These are phyloP conservation scores for Baronia brevicornis DNA, from an alignment of 2,888 invertebrate species.

Conservation along the genomic window DNA sequence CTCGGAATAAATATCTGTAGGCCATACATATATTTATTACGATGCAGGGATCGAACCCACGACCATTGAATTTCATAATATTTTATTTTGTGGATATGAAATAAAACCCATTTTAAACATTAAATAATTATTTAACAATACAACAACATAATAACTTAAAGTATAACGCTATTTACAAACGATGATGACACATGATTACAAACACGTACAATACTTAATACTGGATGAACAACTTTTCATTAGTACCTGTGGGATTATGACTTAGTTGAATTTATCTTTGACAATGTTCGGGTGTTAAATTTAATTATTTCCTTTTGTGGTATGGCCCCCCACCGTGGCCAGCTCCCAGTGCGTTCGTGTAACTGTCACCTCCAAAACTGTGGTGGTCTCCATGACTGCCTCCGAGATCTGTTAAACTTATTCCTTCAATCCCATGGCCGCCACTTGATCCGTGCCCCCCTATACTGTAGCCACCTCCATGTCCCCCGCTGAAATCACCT, in stretches of 20 bases:
- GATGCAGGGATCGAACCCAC: too few species aligned
- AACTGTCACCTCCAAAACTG: conserved; percentile 49
- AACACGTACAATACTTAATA: conserved; percentile 32
- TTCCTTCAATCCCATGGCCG: conserved; percentile 17
- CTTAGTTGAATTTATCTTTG: conserved; percentile 46
- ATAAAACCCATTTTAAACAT: conserved; percentile 19
- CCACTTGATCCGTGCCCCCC: conserved; percentile 23
- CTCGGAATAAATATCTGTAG: too few species aligned
- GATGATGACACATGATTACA: conserved; percentile 37
- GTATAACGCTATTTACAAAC: conserved; percentile 49
- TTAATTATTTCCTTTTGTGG: conserved; percentile 42
- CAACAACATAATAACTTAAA: conserved; percentile 54
- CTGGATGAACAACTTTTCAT: conserved; percentile 29
- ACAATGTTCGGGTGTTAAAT: conserved; percentile 10
- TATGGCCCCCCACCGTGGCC: conserved; percentile 70
- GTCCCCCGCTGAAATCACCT: conserved; percentile 17
- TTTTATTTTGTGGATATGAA: background rate
- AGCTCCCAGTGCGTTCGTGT: conserved; percentile 53
- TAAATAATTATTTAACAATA: conserved; percentile 39
- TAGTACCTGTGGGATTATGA: conserved; percentile 38
- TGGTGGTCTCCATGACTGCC: conserved; percentile 28
- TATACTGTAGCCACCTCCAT: conserved; percentile 22
- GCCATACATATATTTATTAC: too few species aligned
- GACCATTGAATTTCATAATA: too few species aligned
- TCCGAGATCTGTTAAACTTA: conserved; percentile 16